A percentile compares a stretch with the other conserved stretches of the same genome.
Conservation (phyloP, 2,797 vertebrate species). For the Danio choprae region DNA sequence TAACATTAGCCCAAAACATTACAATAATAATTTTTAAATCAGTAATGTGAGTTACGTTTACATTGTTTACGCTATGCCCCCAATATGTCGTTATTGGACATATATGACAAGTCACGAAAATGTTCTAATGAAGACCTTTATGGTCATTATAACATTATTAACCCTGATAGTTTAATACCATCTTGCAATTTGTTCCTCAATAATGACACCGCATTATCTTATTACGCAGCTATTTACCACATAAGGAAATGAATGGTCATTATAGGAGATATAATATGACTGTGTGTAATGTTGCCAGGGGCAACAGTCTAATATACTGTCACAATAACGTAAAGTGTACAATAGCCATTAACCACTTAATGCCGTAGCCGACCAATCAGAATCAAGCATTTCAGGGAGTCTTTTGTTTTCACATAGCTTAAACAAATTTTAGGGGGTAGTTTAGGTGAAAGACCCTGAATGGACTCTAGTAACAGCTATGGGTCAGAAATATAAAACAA, state of each 20-base stretch:
- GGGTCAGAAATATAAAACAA: constrained; percentile 2
- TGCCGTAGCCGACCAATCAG: not conserved
- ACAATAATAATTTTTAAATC: too few relatives aligned
- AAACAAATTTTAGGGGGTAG: not conserved
- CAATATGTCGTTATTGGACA: too few relatives aligned
- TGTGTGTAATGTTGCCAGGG: not conserved
- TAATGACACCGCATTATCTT: not conserved
- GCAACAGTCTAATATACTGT: not conserved
- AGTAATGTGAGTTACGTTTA: too few relatives aligned
- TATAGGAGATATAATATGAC: not conserved
- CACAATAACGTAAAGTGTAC: not conserved
- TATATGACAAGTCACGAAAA: too few relatives aligned
- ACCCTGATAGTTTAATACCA: too few relatives aligned
- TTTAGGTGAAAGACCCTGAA: not conserved
- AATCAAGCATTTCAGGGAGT: too few relatives aligned
- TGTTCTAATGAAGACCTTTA: too few relatives aligned
- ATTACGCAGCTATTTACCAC: not conserved
- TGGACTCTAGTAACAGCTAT: not conserved
- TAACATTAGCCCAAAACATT: too few relatives aligned
- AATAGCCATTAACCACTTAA: not conserved
- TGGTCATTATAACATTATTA: too few relatives aligned
- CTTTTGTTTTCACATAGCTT: not conserved
- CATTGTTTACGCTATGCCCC: too few relatives aligned
- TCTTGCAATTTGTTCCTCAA: not conserved
- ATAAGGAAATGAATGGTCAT: not conserved